Conservation (phyloP, 2,797 vertebrate genomes). For the Paramormyrops hopkinsi region DNA sequence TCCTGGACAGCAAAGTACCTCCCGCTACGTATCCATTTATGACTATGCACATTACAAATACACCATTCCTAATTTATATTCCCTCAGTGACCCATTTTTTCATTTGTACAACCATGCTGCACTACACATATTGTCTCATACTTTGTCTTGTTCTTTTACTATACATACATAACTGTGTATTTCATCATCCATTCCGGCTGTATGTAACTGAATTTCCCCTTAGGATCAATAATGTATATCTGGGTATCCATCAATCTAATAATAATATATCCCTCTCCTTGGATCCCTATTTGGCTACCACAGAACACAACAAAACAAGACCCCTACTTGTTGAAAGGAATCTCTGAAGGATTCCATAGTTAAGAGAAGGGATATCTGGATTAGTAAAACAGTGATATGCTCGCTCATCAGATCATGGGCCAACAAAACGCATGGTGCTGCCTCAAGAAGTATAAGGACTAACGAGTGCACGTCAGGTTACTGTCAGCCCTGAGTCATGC, state of each 20-base stretch:
- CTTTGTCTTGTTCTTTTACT: neutral
- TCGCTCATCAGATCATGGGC: neutral
- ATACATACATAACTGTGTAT: neutral
- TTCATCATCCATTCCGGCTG: neutral
- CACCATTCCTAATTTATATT: neutral
- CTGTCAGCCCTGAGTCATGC: neutral
- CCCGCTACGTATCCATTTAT: neutral
- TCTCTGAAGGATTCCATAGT: neutral
- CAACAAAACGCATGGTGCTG: neutral
- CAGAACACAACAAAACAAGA: neutral
- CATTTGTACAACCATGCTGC: neutral
- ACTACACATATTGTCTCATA: neutral
- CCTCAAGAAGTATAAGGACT: neutral
- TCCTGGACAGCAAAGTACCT: neutral
- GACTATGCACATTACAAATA: neutral
- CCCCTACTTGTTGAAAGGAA: neutral
- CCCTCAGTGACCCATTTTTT: neutral
- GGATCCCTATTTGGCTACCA: neutral
- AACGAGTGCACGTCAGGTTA: neutral
- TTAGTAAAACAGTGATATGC: neutral
- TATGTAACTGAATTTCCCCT: neutral
- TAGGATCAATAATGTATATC: neutral
- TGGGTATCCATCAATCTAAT: neutral
- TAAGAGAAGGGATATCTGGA: neutral
- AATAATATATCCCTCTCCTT: neutral